Evolutionary conservation across 1,140 invertebrate species (phyloP), one percentile per base, ranked within the genome.

Genomic region (Atta cephalotes): DNA sequence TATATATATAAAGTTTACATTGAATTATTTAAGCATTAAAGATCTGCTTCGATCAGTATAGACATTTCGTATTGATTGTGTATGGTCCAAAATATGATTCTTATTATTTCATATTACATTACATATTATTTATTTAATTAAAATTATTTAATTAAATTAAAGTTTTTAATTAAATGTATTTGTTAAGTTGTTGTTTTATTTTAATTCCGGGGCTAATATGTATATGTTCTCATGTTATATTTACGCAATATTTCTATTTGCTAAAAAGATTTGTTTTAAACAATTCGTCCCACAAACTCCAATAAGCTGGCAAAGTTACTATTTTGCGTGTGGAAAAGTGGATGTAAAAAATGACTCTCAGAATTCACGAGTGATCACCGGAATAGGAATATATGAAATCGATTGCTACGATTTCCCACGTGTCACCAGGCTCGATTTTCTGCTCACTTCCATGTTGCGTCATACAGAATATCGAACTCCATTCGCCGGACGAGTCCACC

Each of bases 361-460:
- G 60, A 85, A 90, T 88, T 85, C 60, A 63, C 60, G 80, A 90
- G n/a, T 63, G 86, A 88, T 90, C 28, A 45, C 16, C 80, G 77
- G 12, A 18, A 45, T 49, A 74, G 31, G 31, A 80, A 90, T 90
- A 82, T 86, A 90, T 58, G 71, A 53, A 90, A 90, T 63, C 90
- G 89, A 89, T 90, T 80, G 87, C 76, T 45, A 72, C 88, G 89
- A 90, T 90, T 90, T 90, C 81, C 86, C 89, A 90, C 86, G 88
- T 90, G 89, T 90, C 89, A 88, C 49, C 65, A 49, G 21, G 56
- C 53, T 53, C 60, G 70, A 60, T 53, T 49, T 51, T 81, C 74
- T n/a, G 78, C 6, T 89, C 60, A 63, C 53, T 82, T 71, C 58
- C 28, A 78, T 21, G 58, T 74, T 63, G 53, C 66, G 81, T 90